A percentile compares a stretch with the other conserved stretches of the same genome.
Evolutionary conservation across 2,797 vertebrate genomes (phyloP).

Genomic region (Alca torda): DNA sequence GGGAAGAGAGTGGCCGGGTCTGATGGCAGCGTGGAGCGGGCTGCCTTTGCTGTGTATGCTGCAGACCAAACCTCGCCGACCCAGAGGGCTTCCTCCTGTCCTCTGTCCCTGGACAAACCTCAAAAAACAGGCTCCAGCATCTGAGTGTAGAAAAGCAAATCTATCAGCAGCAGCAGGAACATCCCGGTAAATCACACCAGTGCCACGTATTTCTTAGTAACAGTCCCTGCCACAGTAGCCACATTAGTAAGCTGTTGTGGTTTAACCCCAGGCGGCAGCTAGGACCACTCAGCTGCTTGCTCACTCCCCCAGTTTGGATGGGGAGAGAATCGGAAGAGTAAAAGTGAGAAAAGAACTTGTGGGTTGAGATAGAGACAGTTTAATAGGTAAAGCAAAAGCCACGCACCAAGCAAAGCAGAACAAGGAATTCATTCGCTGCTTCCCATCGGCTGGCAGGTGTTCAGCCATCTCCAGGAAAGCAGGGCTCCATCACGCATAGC

Average conservation of each 20-base stretch:
- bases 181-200: not conserved
- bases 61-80: not conserved
- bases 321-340: not conserved
- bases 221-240: not conserved
- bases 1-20: not conserved
- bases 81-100: not conserved
- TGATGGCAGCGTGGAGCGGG: fast-evolving
- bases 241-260: not conserved
- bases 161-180: not conserved
- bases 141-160: not conserved
- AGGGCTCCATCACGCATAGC: not conserved
- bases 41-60: not conserved
- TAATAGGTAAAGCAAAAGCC: not conserved
- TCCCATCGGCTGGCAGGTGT: not conserved
- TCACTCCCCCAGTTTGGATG: not conserved
- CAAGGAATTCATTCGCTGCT: not conserved
- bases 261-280: not conserved
- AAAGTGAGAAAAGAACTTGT: not conserved
- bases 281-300: not conserved
- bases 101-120: not conserved
- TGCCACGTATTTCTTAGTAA: not conserved
- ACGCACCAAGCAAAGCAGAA: not conserved
- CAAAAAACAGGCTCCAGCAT: not conserved
- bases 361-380: not conserved
- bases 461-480: not conserved